Evolutionary conservation across 2,113 vertebrate genomes (phyloP).

Genomic region (Paedocypris sp.): DNA sequence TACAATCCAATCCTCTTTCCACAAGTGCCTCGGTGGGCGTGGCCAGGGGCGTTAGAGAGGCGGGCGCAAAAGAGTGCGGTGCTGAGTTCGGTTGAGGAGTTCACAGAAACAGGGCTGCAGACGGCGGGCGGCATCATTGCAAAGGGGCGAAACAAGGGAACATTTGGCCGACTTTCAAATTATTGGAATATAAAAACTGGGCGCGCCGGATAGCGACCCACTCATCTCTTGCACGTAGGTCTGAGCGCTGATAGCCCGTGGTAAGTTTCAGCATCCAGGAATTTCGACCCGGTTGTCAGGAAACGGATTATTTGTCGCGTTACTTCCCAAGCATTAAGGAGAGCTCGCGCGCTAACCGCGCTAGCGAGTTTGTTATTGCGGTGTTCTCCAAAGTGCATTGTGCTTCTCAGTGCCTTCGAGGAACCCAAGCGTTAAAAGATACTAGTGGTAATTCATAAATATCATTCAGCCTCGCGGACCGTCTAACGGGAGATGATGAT

Average conservation of each 20-base stretch:
- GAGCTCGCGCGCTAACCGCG: constrained; percentile 44
- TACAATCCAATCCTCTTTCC: constrained; percentile 43
- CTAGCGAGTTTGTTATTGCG: background rate
- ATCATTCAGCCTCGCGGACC: background rate
- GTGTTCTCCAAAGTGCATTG: background rate
- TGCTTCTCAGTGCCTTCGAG: background rate
- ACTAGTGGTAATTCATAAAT: background rate
- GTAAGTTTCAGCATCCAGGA: constrained; percentile 40
- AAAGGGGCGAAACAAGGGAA: constrained; percentile 42
- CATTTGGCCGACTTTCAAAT: constrained; percentile 27
- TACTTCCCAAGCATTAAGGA: constrained; percentile 57
- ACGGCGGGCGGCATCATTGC: constrained; percentile 60
- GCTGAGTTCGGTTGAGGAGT: constrained; percentile 59
- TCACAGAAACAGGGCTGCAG: constrained; percentile 41
- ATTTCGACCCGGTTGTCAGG: constrained; percentile 24
- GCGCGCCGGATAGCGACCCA: constrained; percentile 21
- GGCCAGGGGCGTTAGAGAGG: constrained; percentile 16
- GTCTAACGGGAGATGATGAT: constrained; percentile 6
- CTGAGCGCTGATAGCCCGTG: constrained; percentile 35
- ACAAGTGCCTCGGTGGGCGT: constrained; percentile 36
- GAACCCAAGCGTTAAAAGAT: background rate
- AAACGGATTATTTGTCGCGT: constrained; percentile 59
- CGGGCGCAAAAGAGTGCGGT: constrained; percentile 32
- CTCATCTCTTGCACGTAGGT: constrained; percentile 12
- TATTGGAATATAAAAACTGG: constrained; percentile 17